Evolutionary conservation across 2,797 vertebrate species (phyloP), one percentile per base, ranked within the genome.

Genomic region (Xiphophorus birchmanni): DNA sequence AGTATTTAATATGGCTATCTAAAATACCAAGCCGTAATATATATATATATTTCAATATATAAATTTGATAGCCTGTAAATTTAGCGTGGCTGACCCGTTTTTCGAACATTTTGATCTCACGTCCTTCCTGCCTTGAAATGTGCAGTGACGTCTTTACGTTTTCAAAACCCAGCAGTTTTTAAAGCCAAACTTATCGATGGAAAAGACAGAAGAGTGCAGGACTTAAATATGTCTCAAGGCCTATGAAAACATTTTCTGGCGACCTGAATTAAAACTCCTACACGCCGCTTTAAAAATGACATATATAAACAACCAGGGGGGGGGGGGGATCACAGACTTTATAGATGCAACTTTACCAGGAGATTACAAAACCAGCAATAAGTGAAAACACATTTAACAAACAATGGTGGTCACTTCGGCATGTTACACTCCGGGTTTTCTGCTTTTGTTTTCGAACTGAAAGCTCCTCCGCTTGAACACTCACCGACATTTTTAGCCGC

Each of bases 401-500:
- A 7, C n/a, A 3, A 67, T 63, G 26, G 52, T 23, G 5, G 35
- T 42, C 72, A 77, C 74, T 82, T 50, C 83, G 1, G 40, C 0
- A 63, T 10, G 52, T 76, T 77, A 32, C 50, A 74, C 67, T 74
- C 29, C 40, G 35, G 13, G 13, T 45, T 44, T 45, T 71, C 12
- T 12, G 23, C 10, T 72, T 32, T 17, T 45, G 12, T n/a, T 69
- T 78, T 37, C 44, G 29, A 74, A 78, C 87, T 56, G 82, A 82
- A 73, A 76, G 42, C 12, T 69, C n/a, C 13, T 40, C 7, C 52
- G 65, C 77, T 45, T 3, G 67, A 69, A 54, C 44, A 80, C 29
- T 80, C 5, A 47, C 50, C 5, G 74, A 79, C 77, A 85, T 88
- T 54, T 54, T 87, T 0, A 26, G 82, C 89, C 80, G 44, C 10